Evolutionary conservation across 2,888 invertebrate species (phyloP), one percentile per base, ranked within the genome.

Genomic region (Trichogramma evanescens): DNA sequence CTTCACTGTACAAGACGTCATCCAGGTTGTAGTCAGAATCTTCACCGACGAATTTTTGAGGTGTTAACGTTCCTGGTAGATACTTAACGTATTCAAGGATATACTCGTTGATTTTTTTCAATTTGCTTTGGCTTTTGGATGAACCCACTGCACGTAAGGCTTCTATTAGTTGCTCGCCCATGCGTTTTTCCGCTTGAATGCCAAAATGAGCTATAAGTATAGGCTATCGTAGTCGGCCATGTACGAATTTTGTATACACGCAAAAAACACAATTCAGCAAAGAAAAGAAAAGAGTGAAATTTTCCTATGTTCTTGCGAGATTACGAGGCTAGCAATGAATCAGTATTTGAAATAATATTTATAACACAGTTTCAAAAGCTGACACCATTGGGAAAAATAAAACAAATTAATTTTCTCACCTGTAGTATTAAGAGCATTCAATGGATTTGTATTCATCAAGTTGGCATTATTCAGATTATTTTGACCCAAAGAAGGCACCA

Each of bases 11-110:
- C 0, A 77, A 66, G 10, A 80, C 78, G 4, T 80, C 68, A 4
- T 82, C 75, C 45, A 82, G 79, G 40, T 75, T 65, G 38, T 68
- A 58, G 74, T 80, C 79, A 56, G 66, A 63, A 74, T 90, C 89
- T 2, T 82, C 41, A 45, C 79, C 78, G 8, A 78, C 71, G n/a
- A 89, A 74, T 72, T 85, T 87, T 72, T 89, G 87, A 13, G 85
- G 81, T 0, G 89, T 90, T 42, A 85, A 70, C 0, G 84, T 82
- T 6, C 85, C 85, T 0, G 85, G 85, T 1, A 85, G 75, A 43
- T 68, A 68, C 45, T 63, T 63, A 6, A 62, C 52, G 57, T 74
- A 76, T 54, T 69, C 63, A 10, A 62, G 50, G 13, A 76, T 65
- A 38, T 64, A 57, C 1, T 54, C 65, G 64, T 67, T 68, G 4